phyloP scores from a whole-genome alignment of 2,113 vertebrate genomes.

The Hemibates koningsi region DNA sequence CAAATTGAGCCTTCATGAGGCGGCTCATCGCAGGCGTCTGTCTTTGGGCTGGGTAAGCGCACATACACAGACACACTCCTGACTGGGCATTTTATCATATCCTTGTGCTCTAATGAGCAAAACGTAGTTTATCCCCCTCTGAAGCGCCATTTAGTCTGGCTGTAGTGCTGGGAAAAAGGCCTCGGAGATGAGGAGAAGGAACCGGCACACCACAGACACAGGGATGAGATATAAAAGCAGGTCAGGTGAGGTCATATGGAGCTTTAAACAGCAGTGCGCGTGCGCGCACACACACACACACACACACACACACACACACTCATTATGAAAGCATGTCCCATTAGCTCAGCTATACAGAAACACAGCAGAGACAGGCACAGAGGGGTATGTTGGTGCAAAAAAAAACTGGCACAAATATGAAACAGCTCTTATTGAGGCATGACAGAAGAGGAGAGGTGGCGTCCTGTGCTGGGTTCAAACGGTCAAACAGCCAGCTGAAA shows the following conservation, averaged over 20 bases:
- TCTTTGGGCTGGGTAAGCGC: neutral
- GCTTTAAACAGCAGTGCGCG: neutral
- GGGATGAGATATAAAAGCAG: neutral
- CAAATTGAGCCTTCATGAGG: conserved; percentile 19
- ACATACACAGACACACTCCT: neutral
- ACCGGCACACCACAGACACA: neutral
- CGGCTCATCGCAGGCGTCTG: neutral
- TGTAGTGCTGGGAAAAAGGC: neutral
- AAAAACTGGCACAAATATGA: neutral
- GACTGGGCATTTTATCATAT: neutral
- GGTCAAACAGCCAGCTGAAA: neutral
- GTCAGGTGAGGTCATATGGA: neutral
- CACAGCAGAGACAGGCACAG: neutral
- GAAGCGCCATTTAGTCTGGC: neutral
- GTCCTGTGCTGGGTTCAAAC: neutral
- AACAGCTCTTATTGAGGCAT: neutral
- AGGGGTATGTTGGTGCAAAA: neutral
- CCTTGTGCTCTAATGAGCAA: conserved; percentile 6
- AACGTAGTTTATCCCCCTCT: neutral
- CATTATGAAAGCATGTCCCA: neutral
- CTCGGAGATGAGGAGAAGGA: neutral
- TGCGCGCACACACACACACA: too few relatives aligned
- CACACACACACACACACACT: neutral
- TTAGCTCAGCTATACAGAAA: neutral
- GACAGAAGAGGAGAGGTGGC: neutral